Conservation (phyloP, 2,888 invertebrate species). For the Apamea epomidion region DNA sequence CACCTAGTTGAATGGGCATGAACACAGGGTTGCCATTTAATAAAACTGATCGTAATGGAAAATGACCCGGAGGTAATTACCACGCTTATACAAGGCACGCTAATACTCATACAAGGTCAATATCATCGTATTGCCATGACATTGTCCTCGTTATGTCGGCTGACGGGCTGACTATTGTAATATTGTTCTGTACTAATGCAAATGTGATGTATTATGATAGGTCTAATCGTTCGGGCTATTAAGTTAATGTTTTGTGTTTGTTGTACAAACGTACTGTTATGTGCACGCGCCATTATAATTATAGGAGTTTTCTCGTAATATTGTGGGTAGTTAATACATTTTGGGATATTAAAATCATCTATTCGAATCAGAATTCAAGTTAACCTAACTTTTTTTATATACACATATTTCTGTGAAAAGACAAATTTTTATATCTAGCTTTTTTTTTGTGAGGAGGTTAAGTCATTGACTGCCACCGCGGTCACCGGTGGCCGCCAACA, state of each 20-base stretch:
- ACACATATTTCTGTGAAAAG: too few relatives aligned
- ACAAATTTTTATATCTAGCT: too few relatives aligned
- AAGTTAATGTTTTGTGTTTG: slow-evolving; percentile 15
- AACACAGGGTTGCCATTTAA: slow-evolving; percentile 13
- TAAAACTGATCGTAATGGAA: slow-evolving; percentile 35
- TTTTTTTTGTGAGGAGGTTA: too few relatives aligned
- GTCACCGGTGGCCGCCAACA: too few relatives aligned
- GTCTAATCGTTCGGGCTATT: slow-evolving; percentile 6
- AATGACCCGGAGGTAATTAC: slow-evolving; percentile 29
- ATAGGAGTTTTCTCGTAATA: neutral
- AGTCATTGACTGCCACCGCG: too few relatives aligned
- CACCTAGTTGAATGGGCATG: neutral
- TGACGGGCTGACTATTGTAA: slow-evolving; percentile 6
- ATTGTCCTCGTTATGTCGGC: slow-evolving; percentile 30
- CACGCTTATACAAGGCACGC: neutral
- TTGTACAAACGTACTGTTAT: neutral
- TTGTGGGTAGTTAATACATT: neutral
- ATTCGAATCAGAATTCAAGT: too few relatives aligned
- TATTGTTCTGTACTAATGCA: slow-evolving; percentile 13
- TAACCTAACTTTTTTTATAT: too few relatives aligned
- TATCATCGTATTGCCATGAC: slow-evolving; percentile 40
- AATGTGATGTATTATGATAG: slow-evolving; percentile 21
- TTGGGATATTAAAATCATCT: too few relatives aligned
- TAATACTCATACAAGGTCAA: slow-evolving; percentile 14
- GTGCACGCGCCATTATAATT: slow-evolving; percentile 2